A percentile compares a stretch with the other conserved stretches of the same genome.
These are phyloP conservation scores for Irena cyanogastra DNA, from an alignment of 2,113 vertebrate genomes.

Conservation along the genomic window DNA sequence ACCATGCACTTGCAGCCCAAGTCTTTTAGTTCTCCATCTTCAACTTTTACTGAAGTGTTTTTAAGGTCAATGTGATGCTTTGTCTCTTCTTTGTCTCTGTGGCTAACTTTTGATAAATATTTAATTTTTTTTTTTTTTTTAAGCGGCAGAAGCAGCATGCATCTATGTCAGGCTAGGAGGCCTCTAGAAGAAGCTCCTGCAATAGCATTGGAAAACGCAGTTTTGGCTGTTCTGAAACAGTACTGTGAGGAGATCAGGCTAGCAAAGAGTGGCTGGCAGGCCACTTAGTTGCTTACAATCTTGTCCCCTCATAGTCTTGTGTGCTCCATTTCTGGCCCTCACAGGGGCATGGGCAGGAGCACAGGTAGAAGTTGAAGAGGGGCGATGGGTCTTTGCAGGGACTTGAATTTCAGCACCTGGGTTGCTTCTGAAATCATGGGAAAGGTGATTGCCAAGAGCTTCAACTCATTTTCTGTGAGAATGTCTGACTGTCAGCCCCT, in stretches of 20 bases:
- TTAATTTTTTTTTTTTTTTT: background rate
- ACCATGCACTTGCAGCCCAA: background rate
- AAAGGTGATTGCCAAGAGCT: background rate
- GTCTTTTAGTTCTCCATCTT: background rate
- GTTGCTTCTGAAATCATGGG: background rate
- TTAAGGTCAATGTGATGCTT: background rate
- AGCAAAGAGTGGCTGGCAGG: background rate
- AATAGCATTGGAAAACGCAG: fast-evolving
- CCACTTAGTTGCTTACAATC: background rate
- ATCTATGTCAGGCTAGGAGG: background rate
- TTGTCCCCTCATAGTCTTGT: background rate
- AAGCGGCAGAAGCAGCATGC: background rate
- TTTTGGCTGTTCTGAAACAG: background rate
- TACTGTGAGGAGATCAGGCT: background rate
- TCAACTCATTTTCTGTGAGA: background rate
- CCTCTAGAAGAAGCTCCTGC: background rate
- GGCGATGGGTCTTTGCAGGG: background rate
- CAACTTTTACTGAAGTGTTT: background rate
- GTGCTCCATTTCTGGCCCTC: background rate
- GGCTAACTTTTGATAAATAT: background rate
- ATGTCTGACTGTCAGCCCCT: background rate
- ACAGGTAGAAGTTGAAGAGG: background rate
- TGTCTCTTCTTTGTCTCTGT: background rate
- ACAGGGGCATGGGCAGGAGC: fast-evolving
- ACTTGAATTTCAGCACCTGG: background rate